Base-by-base conservation (phyloP, 2,113 vertebrate species). In the Salvator merianae region DNA sequence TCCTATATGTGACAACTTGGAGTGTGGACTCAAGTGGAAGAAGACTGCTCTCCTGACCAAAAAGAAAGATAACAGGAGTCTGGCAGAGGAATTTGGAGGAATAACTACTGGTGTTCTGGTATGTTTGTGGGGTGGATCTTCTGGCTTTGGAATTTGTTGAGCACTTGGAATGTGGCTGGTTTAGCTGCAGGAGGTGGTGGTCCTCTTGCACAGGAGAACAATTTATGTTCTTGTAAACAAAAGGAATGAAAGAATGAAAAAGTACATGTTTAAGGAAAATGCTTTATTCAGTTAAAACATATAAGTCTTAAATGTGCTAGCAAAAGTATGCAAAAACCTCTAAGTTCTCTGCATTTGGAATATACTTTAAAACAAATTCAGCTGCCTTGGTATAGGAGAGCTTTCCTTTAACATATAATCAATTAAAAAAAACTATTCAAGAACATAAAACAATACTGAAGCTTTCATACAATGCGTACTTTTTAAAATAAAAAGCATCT, bases 271-370 rank as follows among this genome's bases (percentile, higher is more conserved):
- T 43, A 7, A 4, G 8, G 36, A 14, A 32, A 65, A 82, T 82
- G 81, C 81, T 82, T 80, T 80, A 93, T 89, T 91, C 75, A 76
- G 84, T 81, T 69, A 88, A 86, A 75, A 86, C 30, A 85, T 32
- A 88, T 88, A 79, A 90, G 81, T 22, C 34, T 86, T 85, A 91
- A 30, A 30, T 88, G 6, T 62, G 81, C 78, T 75, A 86, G 88
- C 34, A 63, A 76, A 55, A 84, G 85, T 26, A 75, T 26, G 84
- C 77, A 68, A 0, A 0, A 88, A 20, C 13, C 87, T 22, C 8
- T 18, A 77, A 53, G 55, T 83, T 50, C 9, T 55, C 47, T 20
- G 62, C 50, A 68, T 18, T 68, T 26, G 5, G 68, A 59, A 75
- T 40, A 68, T 30, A 88, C 8, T 2, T 83, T 24, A 53, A 82